A percentile compares a stretch with the other conserved stretches of the same genome.
These are phyloP conservation scores for Bombylius discolor DNA, from an alignment of 2,888 invertebrate genomes.

Conservation along the genomic window DNA sequence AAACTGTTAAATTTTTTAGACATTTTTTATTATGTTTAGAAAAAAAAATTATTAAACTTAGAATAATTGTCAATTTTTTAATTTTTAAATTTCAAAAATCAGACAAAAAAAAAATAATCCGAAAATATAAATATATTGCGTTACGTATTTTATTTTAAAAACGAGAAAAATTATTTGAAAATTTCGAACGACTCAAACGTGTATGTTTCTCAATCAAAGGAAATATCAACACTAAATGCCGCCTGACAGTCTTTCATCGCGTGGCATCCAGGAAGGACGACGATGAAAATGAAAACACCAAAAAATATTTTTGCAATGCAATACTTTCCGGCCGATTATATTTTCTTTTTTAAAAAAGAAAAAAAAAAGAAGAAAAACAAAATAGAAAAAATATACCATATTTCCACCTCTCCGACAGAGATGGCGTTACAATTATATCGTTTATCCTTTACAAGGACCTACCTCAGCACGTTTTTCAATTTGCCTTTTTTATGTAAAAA, in stretches of 20 bases:
- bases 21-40: too few species aligned
- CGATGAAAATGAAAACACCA: background rate
- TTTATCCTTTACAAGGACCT: background rate
- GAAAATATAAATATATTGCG: too few species aligned
- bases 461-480: background rate
- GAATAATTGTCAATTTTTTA: too few species aligned
- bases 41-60: too few species aligned
- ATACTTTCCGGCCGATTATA: background rate
- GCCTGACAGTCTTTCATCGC: background rate
- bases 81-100: too few species aligned
- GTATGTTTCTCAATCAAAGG: conserved; percentile 14
- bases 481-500: background rate
- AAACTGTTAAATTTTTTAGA: too few species aligned
- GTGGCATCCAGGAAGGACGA: conserved; percentile 12
- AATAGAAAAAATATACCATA: background rate
- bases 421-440: conserved; percentile 1
- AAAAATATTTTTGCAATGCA: conserved; percentile 4
- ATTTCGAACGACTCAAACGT: background rate
- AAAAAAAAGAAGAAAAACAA: too few species aligned
- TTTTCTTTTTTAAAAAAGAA: background rate
- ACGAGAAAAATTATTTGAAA: too few species aligned
- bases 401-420: conserved; percentile 10
- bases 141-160: too few species aligned
- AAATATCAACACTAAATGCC: conserved; percentile 16
- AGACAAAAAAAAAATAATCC: too few species aligned